Evolutionary conservation across 2,797 vertebrate species (phyloP).

Genomic region (Alca torda): DNA sequence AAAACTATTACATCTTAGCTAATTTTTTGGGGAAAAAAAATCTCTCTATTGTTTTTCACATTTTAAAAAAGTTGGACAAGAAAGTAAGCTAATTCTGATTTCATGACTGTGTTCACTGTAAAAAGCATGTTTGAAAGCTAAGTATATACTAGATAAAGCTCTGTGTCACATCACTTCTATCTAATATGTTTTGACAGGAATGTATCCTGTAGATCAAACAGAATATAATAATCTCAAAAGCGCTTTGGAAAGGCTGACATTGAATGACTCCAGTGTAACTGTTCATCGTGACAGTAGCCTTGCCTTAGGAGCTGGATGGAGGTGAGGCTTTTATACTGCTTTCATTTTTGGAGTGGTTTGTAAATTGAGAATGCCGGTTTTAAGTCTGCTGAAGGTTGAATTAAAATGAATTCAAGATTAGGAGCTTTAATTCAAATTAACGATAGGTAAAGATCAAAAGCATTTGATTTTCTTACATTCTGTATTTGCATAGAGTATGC

Average conservation of each 20-base stretch:
- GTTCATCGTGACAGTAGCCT: conserved; percentile 92
- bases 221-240: conserved; percentile 90
- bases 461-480: not conserved
- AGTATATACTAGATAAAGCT: not conserved
- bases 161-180: not conserved
- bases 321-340: conserved; percentile 77
- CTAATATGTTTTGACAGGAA: conserved; percentile 77
- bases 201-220: conserved; percentile 95
- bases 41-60: not conserved
- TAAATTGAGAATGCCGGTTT: not conserved
- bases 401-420: not conserved
- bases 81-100: not conserved
- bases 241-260: conserved; percentile 90
- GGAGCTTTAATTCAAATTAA: not conserved
- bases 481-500: not conserved
- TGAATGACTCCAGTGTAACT: conserved; percentile 95
- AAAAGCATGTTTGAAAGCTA: not conserved
- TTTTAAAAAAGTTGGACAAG: not conserved
- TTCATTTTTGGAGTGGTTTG: not conserved
- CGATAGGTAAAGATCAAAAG: not conserved
- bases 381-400: not conserved
- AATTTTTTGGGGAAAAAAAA: not conserved
- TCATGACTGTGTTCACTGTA: not conserved
- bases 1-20: not conserved
- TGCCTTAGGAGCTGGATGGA: conserved; percentile 96